A percentile compares a stretch with the other conserved stretches of the same genome.
phyloP scores from a whole-genome alignment of 1,140 invertebrate genomes.

The Tribolium madens region DNA sequence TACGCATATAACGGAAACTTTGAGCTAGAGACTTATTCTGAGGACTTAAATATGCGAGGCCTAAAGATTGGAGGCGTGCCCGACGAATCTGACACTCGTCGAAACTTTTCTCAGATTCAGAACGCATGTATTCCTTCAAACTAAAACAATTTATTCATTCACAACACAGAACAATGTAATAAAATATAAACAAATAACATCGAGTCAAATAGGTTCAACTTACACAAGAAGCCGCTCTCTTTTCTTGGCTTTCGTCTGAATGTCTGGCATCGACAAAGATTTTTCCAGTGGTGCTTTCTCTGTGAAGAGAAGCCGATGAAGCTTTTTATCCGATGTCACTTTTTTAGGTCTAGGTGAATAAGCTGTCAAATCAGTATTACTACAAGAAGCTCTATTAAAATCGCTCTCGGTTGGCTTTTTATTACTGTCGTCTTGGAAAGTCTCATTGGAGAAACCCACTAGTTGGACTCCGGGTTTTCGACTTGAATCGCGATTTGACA shows the following conservation, averaged over 20 bases:
- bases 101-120: constrained; percentile 83
- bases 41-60: constrained; percentile 78
- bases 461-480: constrained; percentile 67
- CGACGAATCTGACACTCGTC: constrained; percentile 75
- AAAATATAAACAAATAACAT: no score
- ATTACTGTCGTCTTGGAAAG: constrained; percentile 67
- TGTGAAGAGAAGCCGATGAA: constrained; percentile 67
- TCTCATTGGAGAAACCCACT: constrained; percentile 71
- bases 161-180: background rate
- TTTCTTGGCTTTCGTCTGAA: constrained; percentile 80
- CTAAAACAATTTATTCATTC: constrained; percentile 66
- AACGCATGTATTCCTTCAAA: constrained; percentile 77
- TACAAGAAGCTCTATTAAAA: constrained; percentile 54
- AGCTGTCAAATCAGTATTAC: constrained; percentile 53
- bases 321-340: constrained; percentile 63
- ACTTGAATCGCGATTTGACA: constrained; percentile 65
- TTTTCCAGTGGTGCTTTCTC: constrained; percentile 78
- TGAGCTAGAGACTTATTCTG: constrained; percentile 83
- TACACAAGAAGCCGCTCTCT: constrained; percentile 76
- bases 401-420: constrained; percentile 46
- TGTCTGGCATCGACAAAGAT: constrained; percentile 85
- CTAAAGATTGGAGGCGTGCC: constrained; percentile 74
- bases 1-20: constrained; percentile 87
- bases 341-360: constrained; percentile 45
- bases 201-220: no score